Conservation (phyloP, 2,888 invertebrate genomes). For the Brassicogethes aeneus region DNA sequence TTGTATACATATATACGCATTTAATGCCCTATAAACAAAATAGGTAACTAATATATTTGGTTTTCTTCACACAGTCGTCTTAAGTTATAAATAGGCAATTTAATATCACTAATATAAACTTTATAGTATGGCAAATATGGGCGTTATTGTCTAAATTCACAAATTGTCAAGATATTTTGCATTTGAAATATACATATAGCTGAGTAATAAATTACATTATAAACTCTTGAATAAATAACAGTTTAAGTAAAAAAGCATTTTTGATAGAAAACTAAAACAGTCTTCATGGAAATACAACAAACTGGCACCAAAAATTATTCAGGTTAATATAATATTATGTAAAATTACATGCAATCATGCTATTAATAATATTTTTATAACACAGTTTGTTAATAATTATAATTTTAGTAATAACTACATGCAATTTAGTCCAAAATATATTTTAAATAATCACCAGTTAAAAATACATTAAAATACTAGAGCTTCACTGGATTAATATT, state of each 20-base stretch:
- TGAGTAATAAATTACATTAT: no score
- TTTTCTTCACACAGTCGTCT: neutral
- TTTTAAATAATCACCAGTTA: neutral
- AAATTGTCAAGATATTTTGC: neutral
- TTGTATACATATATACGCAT: slow-evolving; percentile 13
- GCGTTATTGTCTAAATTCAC: neutral
- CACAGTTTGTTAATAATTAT: neutral
- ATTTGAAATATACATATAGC: no score
- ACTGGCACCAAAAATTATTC: slow-evolving; percentile 1
- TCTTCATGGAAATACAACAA: no score
- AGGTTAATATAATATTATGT: neutral
- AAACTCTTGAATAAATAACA: neutral
- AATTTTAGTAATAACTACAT: neutral
- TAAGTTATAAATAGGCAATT: neutral
- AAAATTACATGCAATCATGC: neutral
- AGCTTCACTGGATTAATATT: neutral
- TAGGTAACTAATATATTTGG: neutral
- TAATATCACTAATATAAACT: neutral
- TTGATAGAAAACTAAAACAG: neutral
- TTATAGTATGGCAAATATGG: neutral
- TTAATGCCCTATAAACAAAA: no score
- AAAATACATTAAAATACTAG: neutral
- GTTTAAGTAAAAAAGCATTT: neutral
- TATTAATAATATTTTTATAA: no score
- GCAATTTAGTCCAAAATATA: neutral